Percentiles rank a stretch among this genome's conserved stretches.
Conservation (phyloP, 2,888 invertebrate species). For the Athalia circularis region DNA sequence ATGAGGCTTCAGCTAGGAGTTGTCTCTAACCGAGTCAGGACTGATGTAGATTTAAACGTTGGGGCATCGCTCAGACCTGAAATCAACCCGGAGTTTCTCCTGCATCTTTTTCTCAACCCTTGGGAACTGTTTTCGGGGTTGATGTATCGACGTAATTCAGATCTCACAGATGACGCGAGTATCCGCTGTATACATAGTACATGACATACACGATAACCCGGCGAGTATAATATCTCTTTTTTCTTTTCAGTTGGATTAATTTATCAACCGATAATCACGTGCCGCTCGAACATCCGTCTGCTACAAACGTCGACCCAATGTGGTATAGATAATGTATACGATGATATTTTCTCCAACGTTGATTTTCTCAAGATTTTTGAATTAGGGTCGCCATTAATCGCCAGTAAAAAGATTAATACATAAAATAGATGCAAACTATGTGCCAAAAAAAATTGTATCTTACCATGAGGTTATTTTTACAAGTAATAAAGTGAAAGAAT, state of each 20-base stretch:
- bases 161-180: conserved; percentile 59
- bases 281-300: neutral
- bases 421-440: too few relatives aligned
- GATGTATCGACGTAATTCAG: conserved; percentile 67
- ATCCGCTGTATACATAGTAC: conserved; percentile 1
- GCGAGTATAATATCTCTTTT: conserved; percentile 11
- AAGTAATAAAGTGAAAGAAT: too few relatives aligned
- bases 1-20: conserved; percentile 6
- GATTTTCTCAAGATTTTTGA: too few relatives aligned
- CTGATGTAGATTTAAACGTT: conserved; percentile 49
- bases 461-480: too few relatives aligned
- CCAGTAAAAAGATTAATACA: too few relatives aligned
- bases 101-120: neutral
- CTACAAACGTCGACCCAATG: neutral
- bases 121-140: conserved; percentile 51
- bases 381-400: too few relatives aligned
- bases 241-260: conserved; percentile 16
- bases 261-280: conserved; percentile 16
- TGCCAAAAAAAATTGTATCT: too few relatives aligned
- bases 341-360: too few relatives aligned
- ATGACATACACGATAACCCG: neutral
- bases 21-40: conserved; percentile 14
- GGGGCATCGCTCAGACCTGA: conserved; percentile 43
- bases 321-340: neutral
- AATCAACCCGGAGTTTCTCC: conserved; percentile 7